These are phyloP conservation scores for Strigamia maritima DNA, from an alignment of 2,888 invertebrate species.

Conservation along the genomic window DNA sequence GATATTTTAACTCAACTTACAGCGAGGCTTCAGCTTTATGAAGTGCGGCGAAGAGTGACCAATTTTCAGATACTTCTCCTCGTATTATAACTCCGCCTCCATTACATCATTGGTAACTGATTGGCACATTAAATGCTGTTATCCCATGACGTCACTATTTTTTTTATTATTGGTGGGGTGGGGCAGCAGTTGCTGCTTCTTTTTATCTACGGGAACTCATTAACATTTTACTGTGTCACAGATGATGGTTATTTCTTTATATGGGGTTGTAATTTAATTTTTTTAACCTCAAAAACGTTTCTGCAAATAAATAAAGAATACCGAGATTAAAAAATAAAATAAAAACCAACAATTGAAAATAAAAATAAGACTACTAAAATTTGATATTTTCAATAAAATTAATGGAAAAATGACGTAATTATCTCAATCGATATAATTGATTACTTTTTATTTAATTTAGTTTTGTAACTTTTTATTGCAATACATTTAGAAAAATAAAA, in stretches of 20 bases:
- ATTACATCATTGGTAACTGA: slow-evolving; percentile 1
- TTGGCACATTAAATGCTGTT: slow-evolving; percentile 1
- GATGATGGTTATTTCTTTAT: neutral
- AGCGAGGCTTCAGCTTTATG: neutral
- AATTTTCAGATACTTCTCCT: neutral
- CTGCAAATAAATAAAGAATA: neutral
- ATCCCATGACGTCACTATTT: neutral
- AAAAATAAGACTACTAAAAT: no score
- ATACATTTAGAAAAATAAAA: neutral
- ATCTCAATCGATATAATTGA: no score
- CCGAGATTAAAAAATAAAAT: neutral
- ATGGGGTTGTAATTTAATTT: neutral
- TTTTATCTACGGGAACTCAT: neutral
- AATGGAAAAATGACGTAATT: no score
- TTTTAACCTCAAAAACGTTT: neutral
- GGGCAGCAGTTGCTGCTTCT: neutral
- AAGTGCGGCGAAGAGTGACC: neutral
- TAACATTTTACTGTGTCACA: neutral
- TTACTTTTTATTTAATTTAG: no score
- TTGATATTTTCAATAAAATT: no score
- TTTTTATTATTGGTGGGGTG: neutral
- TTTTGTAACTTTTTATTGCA: neutral
- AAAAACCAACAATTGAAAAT: no score
- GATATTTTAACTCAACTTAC: neutral
- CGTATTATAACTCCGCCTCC: neutral